Percentiles rank a stretch among this genome's conserved stretches.
Conservation (phyloP, 2,113 vertebrate genomes). For the Rousettus leschenaultii region DNA sequence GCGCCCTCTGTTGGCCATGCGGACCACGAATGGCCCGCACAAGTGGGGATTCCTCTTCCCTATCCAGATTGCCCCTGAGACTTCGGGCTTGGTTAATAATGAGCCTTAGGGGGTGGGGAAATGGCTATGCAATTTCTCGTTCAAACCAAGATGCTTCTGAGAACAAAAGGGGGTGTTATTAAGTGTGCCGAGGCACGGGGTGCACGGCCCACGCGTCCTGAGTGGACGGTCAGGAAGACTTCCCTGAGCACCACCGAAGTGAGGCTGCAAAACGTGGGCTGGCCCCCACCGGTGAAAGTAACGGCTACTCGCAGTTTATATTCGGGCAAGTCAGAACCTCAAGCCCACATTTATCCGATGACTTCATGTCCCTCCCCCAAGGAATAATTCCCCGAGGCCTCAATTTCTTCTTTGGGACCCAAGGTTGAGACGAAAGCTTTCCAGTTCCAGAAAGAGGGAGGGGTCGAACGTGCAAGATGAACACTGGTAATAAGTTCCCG, state of each 20-base stretch:
- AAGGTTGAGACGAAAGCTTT: background rate
- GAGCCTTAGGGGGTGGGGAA: background rate
- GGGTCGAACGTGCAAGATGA: background rate
- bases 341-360: background rate
- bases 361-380: background rate
- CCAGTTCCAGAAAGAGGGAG: background rate
- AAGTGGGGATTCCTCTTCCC: background rate
- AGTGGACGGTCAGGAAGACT: background rate
- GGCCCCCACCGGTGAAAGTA: background rate
- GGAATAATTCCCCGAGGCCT: background rate
- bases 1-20: conserved; percentile 83
- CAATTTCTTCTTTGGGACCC: background rate
- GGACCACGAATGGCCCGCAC: fast-evolving
- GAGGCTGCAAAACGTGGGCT: background rate
- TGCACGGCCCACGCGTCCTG: background rate
- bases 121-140: background rate
- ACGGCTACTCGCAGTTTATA: background rate
- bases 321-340: background rate
- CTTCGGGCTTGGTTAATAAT: background rate
- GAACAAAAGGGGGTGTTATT: background rate
- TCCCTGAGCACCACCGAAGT: background rate
- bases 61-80: background rate
- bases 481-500: background rate
- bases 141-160: background rate
- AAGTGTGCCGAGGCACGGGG: background rate